Percentiles rank a stretch among this genome's conserved stretches.
phyloP scores from a whole-genome alignment of 2,888 invertebrate genomes.

The Luperina nickerlii region DNA sequence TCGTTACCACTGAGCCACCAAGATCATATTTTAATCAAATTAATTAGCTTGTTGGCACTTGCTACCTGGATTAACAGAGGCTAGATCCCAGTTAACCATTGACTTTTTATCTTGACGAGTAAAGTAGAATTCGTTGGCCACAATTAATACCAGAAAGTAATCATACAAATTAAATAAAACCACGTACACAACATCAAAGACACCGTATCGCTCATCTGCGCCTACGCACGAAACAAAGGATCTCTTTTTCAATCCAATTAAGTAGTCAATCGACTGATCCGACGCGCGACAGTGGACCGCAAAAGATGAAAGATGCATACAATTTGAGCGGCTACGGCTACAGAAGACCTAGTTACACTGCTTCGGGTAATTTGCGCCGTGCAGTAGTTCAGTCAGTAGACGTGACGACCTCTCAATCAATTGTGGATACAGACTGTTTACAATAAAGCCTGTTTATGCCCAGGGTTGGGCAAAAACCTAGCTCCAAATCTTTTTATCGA shows the following conservation, averaged over 20 bases:
- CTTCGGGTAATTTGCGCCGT: slow-evolving; percentile 52
- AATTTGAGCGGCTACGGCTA: slow-evolving; percentile 25
- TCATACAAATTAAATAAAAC: not conserved
- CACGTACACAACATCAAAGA: slow-evolving; percentile 2
- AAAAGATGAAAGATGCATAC: slow-evolving; percentile 55
- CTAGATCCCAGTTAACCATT: not conserved
- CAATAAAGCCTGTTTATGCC: not conserved
- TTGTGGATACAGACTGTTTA: slow-evolving; percentile 35
- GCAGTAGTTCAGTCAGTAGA: slow-evolving; percentile 45
- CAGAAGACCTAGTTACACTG: slow-evolving; percentile 27
- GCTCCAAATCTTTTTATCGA: no score
- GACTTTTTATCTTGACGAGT: not conserved
- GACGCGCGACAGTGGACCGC: slow-evolving; percentile 36
- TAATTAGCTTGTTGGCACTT: not conserved
- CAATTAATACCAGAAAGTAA: not conserved
- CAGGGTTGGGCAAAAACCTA: not conserved
- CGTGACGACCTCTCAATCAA: slow-evolving; percentile 65
- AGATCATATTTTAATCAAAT: not conserved
- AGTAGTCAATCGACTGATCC: slow-evolving; percentile 33
- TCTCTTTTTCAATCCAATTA: slow-evolving; percentile 22
- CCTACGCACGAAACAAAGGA: slow-evolving; percentile 16
- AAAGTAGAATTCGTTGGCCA: not conserved
- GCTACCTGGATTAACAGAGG: not conserved
- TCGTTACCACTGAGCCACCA: not conserved
- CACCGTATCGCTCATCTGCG: slow-evolving; percentile 15